A percentile compares a stretch with the other conserved stretches of the same genome.
phyloP scores from a whole-genome alignment of 2,888 invertebrate genomes.

The Bugula neritina region DNA sequence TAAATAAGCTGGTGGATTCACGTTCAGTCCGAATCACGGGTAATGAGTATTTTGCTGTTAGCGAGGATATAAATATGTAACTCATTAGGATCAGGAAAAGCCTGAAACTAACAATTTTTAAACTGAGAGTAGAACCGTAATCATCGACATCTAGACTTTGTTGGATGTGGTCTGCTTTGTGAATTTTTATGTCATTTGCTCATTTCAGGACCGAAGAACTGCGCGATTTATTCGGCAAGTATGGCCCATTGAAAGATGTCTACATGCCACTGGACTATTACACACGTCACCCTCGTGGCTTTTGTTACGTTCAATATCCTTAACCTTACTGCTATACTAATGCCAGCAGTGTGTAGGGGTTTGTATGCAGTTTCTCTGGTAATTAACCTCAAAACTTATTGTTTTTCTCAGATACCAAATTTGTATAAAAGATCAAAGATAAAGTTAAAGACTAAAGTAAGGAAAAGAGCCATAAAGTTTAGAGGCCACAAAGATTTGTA shows the following conservation, averaged over 20 bases:
- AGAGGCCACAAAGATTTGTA: slow-evolving; percentile 12
- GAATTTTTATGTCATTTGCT: background rate
- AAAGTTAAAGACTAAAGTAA: background rate
- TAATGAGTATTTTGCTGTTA: too few species aligned
- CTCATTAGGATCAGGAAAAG: too few species aligned
- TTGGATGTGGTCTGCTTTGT: too few species aligned
- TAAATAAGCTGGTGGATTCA: too few species aligned
- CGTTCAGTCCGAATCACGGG: too few species aligned
- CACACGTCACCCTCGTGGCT: slow-evolving; percentile 54
- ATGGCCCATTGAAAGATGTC: slow-evolving; percentile 56
- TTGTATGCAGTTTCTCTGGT: background rate
- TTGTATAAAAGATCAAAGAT: slow-evolving; percentile 19
- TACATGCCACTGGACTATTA: slow-evolving; percentile 57
- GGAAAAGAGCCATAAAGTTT: slow-evolving; percentile 20
- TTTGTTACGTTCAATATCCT: slow-evolving; percentile 59
- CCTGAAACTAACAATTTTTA: too few species aligned
- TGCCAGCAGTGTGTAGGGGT: background rate
- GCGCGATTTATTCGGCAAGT: slow-evolving; percentile 55
- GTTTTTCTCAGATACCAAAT: slow-evolving; percentile 21
- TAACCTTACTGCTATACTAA: slow-evolving; percentile 33
- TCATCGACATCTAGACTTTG: too few species aligned
- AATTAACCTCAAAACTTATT: background rate
- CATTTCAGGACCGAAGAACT: slow-evolving; percentile 54
- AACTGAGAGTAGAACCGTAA: too few species aligned
- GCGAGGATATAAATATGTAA: too few species aligned